Conservation (phyloP, 2,888 invertebrate genomes). For the Stramonita haemastoma region DNA sequence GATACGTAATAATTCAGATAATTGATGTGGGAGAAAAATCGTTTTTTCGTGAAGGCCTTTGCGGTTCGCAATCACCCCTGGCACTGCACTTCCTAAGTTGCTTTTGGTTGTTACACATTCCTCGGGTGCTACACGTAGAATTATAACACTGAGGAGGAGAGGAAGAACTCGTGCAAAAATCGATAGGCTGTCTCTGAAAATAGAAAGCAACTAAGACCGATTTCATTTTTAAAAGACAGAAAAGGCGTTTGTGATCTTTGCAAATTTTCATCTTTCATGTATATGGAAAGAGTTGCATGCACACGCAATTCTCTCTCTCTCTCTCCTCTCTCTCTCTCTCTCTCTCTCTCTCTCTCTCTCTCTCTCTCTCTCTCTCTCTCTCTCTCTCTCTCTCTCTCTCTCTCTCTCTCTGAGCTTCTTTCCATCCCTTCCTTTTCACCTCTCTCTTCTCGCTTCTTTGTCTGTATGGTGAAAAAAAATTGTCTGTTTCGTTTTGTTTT, state of each 20-base stretch:
- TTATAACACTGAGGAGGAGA: too few relatives aligned
- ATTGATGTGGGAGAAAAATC: too few relatives aligned
- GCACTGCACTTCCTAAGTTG: too few relatives aligned
- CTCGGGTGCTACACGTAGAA: background rate
- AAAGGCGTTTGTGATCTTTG: too few relatives aligned
- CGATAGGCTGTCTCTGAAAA: background rate
- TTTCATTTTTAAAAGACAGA: background rate
- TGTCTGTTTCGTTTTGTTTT: too few relatives aligned
- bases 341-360: background rate
- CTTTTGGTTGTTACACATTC: too few relatives aligned
- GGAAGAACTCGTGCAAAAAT: background rate
- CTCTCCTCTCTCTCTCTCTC: background rate
- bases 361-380: conserved; percentile 23
- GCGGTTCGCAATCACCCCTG: too few relatives aligned
- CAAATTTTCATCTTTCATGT: too few relatives aligned
- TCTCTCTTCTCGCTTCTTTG: background rate
- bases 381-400: conserved; percentile 36
- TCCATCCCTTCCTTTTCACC: background rate
- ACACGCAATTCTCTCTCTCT: background rate
- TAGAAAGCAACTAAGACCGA: background rate
- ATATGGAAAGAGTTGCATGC: too few relatives aligned
- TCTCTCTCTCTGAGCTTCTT: conserved; percentile 14
- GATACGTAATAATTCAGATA: too few relatives aligned
- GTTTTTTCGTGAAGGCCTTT: too few relatives aligned
- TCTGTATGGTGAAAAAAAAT: background rate